A percentile compares a stretch with the other conserved stretches of the same genome.
Evolutionary conservation across 1,140 invertebrate species (phyloP).

Genomic region (Nylanderia fulva): DNA sequence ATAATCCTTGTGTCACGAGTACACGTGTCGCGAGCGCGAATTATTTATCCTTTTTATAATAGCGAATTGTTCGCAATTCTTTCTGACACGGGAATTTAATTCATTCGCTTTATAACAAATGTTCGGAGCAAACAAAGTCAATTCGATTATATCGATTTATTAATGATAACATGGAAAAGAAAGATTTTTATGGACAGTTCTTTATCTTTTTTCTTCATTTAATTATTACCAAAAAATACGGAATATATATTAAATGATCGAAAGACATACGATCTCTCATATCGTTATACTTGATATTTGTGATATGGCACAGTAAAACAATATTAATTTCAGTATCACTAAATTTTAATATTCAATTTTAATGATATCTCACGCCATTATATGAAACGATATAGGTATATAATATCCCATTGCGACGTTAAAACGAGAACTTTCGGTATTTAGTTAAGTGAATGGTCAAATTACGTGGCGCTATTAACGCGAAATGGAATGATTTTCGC

Average conservation of each 20-base stretch:
- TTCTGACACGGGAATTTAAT: not conserved
- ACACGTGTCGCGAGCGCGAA: conserved; percentile 20
- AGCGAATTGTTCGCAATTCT: not conserved
- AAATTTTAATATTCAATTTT: conserved; percentile 36
- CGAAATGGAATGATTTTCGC: not conserved
- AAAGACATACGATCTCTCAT: not conserved
- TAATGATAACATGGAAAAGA: not conserved
- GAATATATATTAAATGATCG: not conserved
- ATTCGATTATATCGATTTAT: not conserved
- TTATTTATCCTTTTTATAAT: conserved; percentile 1
- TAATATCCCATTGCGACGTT: not conserved
- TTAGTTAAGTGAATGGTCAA: not conserved
- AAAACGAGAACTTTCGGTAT: conserved; percentile 5
- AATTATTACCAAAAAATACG: conserved; percentile 1
- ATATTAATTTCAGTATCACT: conserved; percentile 39
- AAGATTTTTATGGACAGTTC: not conserved
- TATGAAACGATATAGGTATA: not conserved
- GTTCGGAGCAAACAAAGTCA: not conserved
- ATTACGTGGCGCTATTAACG: conserved; percentile 8
- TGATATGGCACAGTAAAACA: not conserved
- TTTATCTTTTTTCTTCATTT: not conserved
- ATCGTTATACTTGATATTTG: conserved; percentile 5
- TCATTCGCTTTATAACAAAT: not conserved
- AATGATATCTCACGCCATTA: not conserved
- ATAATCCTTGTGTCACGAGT: conserved; percentile 18